A percentile compares a stretch with the other conserved stretches of the same genome.
Conservation (phyloP, 2,888 invertebrate genomes). For the Polydesmus complanatus region DNA sequence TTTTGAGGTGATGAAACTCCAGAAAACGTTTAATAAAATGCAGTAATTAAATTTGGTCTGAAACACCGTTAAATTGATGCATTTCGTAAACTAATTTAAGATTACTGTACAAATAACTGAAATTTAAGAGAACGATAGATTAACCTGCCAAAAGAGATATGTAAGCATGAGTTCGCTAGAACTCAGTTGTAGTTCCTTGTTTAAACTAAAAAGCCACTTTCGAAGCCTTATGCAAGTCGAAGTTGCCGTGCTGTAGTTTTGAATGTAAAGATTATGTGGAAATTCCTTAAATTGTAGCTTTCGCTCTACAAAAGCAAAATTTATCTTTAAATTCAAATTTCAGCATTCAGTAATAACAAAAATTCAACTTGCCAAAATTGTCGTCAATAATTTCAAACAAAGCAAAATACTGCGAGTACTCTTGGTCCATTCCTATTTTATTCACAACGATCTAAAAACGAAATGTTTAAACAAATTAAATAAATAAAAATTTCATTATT, state of each 20-base stretch:
- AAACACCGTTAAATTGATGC: no score
- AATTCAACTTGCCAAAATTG: conserved; percentile 63
- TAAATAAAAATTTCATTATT: no score
- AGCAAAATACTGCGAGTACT: conserved; percentile 79
- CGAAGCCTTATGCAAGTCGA: conserved; percentile 81
- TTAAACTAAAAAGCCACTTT: conserved; percentile 70
- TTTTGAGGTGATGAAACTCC: no score
- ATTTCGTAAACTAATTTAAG: no score
- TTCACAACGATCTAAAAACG: conserved; percentile 69
- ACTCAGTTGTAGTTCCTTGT: conserved; percentile 50
- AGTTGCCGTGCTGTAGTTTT: conserved; percentile 96
- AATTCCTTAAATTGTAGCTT: conserved; percentile 86
- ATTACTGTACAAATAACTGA: no score
- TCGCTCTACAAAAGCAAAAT: conserved; percentile 51
- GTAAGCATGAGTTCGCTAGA: conserved; percentile 60
- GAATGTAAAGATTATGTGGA: conserved; percentile 94
- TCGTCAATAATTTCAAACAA: conserved; percentile 95
- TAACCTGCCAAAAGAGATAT: conserved; percentile 76
- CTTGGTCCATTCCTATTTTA: conserved; percentile 64
- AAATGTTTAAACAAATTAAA: no score
- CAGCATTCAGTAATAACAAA: background rate
- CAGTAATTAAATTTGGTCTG: no score
- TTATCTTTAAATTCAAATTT: background rate
- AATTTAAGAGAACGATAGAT: no score
- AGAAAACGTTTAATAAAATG: no score